Percentiles rank a stretch among this genome's conserved stretches.
Conservation (phyloP, 2,797 vertebrate species). For the Crenuchus spilurus region DNA sequence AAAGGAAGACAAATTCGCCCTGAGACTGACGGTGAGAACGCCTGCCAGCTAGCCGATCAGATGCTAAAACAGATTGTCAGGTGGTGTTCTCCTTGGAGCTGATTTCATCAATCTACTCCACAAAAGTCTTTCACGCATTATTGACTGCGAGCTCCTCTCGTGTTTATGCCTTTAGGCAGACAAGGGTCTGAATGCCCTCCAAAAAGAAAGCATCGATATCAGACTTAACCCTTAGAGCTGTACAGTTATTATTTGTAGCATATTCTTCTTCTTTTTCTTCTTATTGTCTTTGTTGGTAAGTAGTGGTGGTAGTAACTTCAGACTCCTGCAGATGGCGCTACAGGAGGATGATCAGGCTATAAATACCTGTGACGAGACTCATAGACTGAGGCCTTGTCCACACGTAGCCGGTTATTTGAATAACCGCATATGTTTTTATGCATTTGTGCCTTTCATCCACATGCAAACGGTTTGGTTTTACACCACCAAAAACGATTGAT, state of each 20-base stretch:
- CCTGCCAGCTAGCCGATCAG: not conserved
- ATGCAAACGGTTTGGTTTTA: too few species aligned
- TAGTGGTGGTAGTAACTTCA: too few species aligned
- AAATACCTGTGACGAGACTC: too few species aligned
- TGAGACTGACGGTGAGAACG: constrained; percentile 5
- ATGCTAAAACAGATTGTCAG: constrained; percentile 25
- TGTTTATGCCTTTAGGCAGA: constrained; percentile 25
- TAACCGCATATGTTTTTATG: too few species aligned
- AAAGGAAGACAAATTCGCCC: not conserved
- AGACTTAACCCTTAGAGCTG: constrained; percentile 12
- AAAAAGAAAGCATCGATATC: constrained; percentile 25
- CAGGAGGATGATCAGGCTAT: too few species aligned
- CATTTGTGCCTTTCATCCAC: too few species aligned
- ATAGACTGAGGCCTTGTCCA: too few species aligned
- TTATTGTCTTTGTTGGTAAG: too few species aligned
- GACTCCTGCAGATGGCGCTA: too few species aligned
- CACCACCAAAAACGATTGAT: too few species aligned
- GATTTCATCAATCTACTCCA: constrained; percentile 40
- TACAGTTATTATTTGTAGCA: not conserved
- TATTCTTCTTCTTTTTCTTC: too few species aligned
- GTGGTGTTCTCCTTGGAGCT: constrained; percentile 11
- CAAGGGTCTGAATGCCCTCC: constrained; percentile 24
- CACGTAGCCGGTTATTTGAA: too few species aligned
- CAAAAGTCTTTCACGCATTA: constrained; percentile 14
- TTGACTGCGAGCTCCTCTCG: constrained; percentile 33